Evolutionary conservation across 2,113 vertebrate species (phyloP).

Genomic region (Columba janthina): DNA sequence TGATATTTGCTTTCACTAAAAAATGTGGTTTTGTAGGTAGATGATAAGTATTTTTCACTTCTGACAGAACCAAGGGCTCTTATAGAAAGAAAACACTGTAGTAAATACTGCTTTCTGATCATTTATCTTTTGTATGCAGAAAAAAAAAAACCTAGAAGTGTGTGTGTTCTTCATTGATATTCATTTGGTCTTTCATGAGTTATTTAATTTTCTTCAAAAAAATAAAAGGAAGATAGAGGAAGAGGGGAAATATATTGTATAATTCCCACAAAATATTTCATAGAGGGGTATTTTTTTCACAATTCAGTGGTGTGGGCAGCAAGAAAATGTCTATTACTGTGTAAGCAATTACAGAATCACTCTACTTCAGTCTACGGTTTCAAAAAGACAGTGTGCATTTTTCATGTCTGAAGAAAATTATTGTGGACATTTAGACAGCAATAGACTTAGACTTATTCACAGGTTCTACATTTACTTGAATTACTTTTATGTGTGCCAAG

Average conservation of each 20-base stretch:
- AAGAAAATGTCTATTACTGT: slow-evolving; percentile 4
- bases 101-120: not conserved
- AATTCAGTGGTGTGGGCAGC: not conserved
- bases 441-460: slow-evolving; percentile 21
- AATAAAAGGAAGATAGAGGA: not conserved
- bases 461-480: slow-evolving; percentile 19
- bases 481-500: slow-evolving; percentile 21
- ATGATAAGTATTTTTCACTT: slow-evolving; percentile 27
- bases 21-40: not conserved
- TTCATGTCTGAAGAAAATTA: slow-evolving; percentile 49
- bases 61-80: slow-evolving; percentile 37
- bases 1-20: not conserved
- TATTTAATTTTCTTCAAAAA: slow-evolving; percentile 1
- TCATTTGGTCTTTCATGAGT: not conserved
- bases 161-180: not conserved
- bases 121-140: not conserved
- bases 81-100: not conserved
- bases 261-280: not conserved
- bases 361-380: not conserved
- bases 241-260: not conserved
- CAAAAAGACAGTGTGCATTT: slow-evolving; percentile 13
- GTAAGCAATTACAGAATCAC: slow-evolving; percentile 10
- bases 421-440: slow-evolving; percentile 29
- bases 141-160: not conserved
- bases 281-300: not conserved